Evolutionary conservation across 2,797 vertebrate genomes (phyloP).

Genomic region (Dromococcyx pavoninus): DNA sequence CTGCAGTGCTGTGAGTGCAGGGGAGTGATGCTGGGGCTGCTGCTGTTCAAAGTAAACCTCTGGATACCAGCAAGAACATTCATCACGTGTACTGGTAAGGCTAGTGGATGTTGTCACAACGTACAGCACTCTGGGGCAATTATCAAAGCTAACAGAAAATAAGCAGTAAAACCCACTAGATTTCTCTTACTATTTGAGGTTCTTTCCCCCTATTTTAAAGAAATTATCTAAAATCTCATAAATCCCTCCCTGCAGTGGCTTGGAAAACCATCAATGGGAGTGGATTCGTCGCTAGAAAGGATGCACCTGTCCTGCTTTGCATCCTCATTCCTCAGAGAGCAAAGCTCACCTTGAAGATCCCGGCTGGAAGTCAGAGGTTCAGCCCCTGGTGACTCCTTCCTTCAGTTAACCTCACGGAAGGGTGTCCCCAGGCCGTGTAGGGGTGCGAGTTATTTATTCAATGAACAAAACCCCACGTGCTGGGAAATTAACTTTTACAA

Average conservation of each 20-base stretch:
- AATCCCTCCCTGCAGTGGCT: neutral
- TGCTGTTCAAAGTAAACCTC: neutral
- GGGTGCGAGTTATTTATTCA: neutral
- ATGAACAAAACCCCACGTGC: neutral
- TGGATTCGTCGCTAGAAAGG: neutral
- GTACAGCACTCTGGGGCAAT: neutral
- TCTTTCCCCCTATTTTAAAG: neutral
- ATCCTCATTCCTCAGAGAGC: neutral
- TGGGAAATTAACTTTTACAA: neutral
- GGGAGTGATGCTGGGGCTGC: neutral
- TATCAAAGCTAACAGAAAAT: neutral
- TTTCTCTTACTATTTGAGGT: neutral
- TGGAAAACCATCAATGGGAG: neutral
- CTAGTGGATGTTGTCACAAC: neutral
- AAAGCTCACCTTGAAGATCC: neutral
- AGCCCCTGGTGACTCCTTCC: neutral
- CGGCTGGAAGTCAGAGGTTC: neutral
- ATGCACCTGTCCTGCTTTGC: neutral
- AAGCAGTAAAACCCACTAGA: neutral
- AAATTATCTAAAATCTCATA: neutral
- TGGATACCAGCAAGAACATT: neutral
- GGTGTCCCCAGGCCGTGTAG: neutral
- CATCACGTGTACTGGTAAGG: neutral
- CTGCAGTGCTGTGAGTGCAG: neutral
- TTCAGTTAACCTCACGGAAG: neutral